A percentile compares a stretch with the other conserved stretches of the same genome.
phyloP scores from a whole-genome alignment of 92 coral and sea anemone species.

The Pocillopora meandrina region DNA sequence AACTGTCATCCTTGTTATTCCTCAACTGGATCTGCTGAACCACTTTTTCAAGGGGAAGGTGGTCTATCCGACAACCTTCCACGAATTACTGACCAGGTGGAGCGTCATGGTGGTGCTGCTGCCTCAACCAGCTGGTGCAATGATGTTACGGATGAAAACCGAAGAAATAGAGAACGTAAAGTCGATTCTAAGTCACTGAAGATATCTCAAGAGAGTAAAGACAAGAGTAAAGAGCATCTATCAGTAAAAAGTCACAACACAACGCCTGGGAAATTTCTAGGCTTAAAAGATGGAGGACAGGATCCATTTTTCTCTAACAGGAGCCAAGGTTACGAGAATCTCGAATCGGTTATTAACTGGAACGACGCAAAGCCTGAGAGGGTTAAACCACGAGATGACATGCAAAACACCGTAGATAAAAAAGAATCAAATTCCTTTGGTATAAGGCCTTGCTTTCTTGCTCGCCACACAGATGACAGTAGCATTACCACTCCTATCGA shows the following conservation, averaged over 20 bases:
- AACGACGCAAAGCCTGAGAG: background rate
- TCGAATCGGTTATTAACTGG: background rate
- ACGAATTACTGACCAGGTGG: background rate
- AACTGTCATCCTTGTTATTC: background rate
- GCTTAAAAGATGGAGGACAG: background rate
- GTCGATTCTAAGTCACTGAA: background rate
- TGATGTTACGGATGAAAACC: background rate
- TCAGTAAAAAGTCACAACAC: no score
- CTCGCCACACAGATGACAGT: conserved; percentile 4
- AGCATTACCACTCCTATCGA: background rate
- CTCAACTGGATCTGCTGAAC: background rate
- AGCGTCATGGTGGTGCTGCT: background rate
- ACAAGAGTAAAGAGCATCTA: background rate
- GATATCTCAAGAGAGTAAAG: background rate
- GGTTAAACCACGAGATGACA: background rate
- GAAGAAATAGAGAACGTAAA: background rate
- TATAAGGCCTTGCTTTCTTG: conserved; percentile 2
- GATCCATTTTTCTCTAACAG: background rate
- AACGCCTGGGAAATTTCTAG: background rate
- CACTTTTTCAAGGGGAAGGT: background rate
- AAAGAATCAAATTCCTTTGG: background rate
- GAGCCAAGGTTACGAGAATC: background rate
- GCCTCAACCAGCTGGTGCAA: no score
- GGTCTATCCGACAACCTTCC: background rate
- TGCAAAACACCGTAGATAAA: background rate